Base-by-base conservation (phyloP, 2,113 vertebrate species). In the Rhinichthys klamathensis region DNA sequence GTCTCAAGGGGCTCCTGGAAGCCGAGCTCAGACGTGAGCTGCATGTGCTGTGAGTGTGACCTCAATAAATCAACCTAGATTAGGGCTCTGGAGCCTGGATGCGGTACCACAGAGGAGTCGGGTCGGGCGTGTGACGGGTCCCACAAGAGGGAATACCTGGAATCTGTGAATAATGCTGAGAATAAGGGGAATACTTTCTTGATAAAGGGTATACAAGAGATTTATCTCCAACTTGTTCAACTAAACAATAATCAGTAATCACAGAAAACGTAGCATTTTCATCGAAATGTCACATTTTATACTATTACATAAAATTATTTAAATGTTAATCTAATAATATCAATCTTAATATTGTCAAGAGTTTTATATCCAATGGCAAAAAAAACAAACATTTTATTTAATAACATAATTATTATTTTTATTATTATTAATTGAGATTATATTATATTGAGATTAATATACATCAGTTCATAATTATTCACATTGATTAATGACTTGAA, bases 41-140 rank as follows among this genome's bases (percentile, higher is more conserved):
- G 79, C 69, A 76, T 65, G 81, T 46, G 13, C 32, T 67, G 61
- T 49, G 61, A 75, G 69, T 61, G 73, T 87, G 81, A 87, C 88
- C 81, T 76, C 80, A 86, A 88, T 89, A 88, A 77, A 88, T 88
- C 84, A 87, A 46, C 79, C 79, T 77, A 84, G 85, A 86, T 88
- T 90, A 86, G 51, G 70, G 32, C 60, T 81, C n/a, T 65, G 56
- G 46, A 79, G 51, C 74, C 79, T 80, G 70, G 54, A 41, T 82
- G 32, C 60, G 10, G 60, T 72, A 23, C n/a, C 61, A 58, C 8
- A 25, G 44, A 32, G 25, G 63, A 82, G 27, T 10, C 3, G 18
- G 27, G 63, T 32, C 6, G 3, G 41, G 35, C 12, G 30, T 83
- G 65, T n/a, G 38, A 23, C 46, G 18, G 18, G 61, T 38, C 81